phyloP scores from a whole-genome alignment of 1,140 invertebrate genomes.

The Leptinotarsa defecta region DNA sequence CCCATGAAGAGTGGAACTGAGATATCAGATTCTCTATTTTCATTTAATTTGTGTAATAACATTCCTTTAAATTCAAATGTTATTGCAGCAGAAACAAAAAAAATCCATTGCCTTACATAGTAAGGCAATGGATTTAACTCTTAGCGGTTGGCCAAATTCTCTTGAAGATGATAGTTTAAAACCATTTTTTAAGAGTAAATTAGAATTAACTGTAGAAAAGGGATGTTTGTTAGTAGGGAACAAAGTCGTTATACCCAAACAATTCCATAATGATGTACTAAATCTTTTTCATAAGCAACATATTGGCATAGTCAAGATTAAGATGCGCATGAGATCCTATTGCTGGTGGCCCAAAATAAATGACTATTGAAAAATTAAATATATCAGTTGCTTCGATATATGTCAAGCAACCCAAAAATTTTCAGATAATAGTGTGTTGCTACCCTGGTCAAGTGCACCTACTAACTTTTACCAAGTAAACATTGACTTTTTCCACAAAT shows the following conservation, averaged over 20 bases:
- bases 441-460: constrained; percentile 24
- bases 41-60: too few relatives aligned
- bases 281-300: constrained; percentile 29
- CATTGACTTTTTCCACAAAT: constrained; percentile 33
- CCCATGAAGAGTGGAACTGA: too few relatives aligned
- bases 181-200: too few relatives aligned
- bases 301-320: constrained; percentile 39
- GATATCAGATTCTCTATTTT: too few relatives aligned
- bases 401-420: constrained; percentile 43
- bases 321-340: constrained; percentile 37
- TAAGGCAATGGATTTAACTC: too few relatives aligned
- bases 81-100: too few relatives aligned
- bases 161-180: too few relatives aligned
- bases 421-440: constrained; percentile 18
- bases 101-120: too few relatives aligned
- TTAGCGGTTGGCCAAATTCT: too few relatives aligned
- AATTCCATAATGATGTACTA: neutral
- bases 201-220: too few relatives aligned
- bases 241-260: neutral
- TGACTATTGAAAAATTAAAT: constrained; percentile 34
- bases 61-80: too few relatives aligned
- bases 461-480: constrained; percentile 31
- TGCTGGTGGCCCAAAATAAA: constrained; percentile 42
- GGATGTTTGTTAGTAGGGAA: neutral
- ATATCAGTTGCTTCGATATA: constrained; percentile 23